phyloP scores from a whole-genome alignment of 2,113 vertebrate genomes.

The Argyrosomus japonicus region DNA sequence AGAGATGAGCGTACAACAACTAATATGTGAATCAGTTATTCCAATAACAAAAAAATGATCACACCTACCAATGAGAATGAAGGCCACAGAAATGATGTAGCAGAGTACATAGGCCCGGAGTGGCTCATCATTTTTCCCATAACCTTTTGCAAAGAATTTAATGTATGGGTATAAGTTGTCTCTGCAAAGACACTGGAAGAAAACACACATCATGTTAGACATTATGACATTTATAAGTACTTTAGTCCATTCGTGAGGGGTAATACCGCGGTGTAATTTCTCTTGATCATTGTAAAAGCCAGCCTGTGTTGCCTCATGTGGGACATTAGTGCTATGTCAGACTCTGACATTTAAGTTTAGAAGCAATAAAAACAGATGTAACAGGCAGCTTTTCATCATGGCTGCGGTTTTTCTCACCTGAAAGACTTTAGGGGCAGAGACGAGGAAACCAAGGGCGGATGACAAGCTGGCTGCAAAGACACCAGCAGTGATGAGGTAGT shows the following conservation, averaged over 20 bases:
- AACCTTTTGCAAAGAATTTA: slow-evolving; percentile 85
- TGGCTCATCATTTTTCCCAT: slow-evolving; percentile 85
- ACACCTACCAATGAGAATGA: slow-evolving; percentile 85
- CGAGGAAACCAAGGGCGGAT: slow-evolving; percentile 86
- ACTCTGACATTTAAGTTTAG: no score
- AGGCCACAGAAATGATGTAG: slow-evolving; percentile 81
- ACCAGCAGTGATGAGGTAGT: slow-evolving; percentile 80
- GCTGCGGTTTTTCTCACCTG: slow-evolving; percentile 70
- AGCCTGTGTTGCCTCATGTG: background rate
- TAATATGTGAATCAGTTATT: background rate
- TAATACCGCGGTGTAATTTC: background rate
- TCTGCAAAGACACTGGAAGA: slow-evolving; percentile 82
- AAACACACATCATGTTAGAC: background rate
- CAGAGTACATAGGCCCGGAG: slow-evolving; percentile 80
- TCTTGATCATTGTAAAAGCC: background rate
- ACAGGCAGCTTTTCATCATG: background rate
- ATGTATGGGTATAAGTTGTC: slow-evolving; percentile 85
- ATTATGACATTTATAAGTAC: background rate
- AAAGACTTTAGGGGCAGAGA: slow-evolving; percentile 86
- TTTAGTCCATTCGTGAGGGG: no score
- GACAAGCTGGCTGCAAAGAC: slow-evolving; percentile 86
- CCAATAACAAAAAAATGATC: background rate
- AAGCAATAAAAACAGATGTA: background rate
- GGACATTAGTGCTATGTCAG: background rate
- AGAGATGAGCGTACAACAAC: background rate